A percentile compares a stretch with the other conserved stretches of the same genome.
Conservation (phyloP, 2,797 vertebrate genomes). For the Spatula versicolor region DNA sequence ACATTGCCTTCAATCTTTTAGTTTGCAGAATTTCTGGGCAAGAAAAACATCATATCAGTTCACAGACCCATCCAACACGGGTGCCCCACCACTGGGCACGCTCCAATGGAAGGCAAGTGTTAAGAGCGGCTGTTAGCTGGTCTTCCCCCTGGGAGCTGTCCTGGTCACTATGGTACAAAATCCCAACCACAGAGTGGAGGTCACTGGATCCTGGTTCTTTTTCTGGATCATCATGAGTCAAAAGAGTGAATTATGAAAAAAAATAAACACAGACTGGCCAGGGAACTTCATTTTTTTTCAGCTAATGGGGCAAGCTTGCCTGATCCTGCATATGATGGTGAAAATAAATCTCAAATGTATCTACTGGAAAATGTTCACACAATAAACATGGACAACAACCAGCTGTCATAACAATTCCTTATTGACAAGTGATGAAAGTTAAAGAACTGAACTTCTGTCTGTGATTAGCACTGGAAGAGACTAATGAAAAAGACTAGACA, state of each 20-base stretch:
- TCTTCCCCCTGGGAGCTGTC: background rate
- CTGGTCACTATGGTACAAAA: background rate
- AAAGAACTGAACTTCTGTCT: background rate
- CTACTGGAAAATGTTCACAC: background rate
- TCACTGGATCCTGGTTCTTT: background rate
- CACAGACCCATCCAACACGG: background rate
- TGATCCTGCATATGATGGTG: background rate
- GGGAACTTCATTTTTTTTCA: background rate
- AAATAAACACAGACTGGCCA: background rate
- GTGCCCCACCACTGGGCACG: background rate
- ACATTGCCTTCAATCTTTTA: background rate
- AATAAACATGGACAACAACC: background rate
- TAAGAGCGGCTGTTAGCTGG: background rate
- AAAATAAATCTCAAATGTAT: background rate
- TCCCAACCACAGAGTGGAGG: background rate
- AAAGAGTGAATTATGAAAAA: background rate
- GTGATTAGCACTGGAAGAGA: background rate
- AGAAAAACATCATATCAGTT: background rate
- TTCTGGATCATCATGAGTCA: background rate
- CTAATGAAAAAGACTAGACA: background rate
- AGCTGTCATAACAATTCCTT: background rate
- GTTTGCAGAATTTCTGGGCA: background rate
- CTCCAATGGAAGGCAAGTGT: background rate
- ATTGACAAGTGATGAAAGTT: background rate
- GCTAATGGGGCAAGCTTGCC: background rate